Conservation (phyloP, 2,888 invertebrate genomes). For the Loripinus fragilis region DNA sequence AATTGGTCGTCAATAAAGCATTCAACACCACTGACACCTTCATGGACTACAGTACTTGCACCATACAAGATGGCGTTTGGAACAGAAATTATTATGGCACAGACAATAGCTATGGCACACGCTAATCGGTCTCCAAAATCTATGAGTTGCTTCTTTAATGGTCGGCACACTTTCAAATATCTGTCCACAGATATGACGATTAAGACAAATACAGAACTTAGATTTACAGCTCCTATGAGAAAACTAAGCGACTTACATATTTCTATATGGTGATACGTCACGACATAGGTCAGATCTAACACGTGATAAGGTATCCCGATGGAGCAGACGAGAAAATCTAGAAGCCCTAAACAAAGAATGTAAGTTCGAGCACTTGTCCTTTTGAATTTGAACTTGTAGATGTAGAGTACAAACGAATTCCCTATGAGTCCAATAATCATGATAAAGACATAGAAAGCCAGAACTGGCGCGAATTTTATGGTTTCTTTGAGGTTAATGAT, state of each 20-base stretch:
- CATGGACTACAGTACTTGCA: constrained; percentile 44
- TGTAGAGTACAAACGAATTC: constrained; percentile 44
- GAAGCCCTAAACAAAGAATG: constrained; percentile 51
- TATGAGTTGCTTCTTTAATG: constrained; percentile 64
- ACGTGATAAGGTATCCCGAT: constrained; percentile 60
- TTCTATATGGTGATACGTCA: constrained; percentile 31
- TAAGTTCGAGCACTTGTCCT: constrained; percentile 49
- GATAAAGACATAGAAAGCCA: constrained; percentile 36
- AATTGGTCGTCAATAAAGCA: constrained; percentile 67
- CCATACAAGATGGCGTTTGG: constrained; percentile 70
- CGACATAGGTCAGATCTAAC: constrained; percentile 42
- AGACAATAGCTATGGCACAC: constrained; percentile 46
- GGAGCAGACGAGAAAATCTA: constrained; percentile 51
- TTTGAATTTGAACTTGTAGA: constrained; percentile 55
- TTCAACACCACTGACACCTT: constrained; percentile 51
- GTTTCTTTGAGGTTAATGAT: constrained; percentile 5
- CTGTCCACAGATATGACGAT: constrained; percentile 59
- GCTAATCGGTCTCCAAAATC: constrained; percentile 58
- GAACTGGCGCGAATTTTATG: constrained; percentile 22
- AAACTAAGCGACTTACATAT: constrained; percentile 53
- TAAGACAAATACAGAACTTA: constrained; percentile 54
- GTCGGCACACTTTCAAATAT: constrained; percentile 69
- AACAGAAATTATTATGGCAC: constrained; percentile 58
- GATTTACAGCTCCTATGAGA: constrained; percentile 40
- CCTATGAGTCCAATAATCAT: constrained; percentile 52